These are phyloP conservation scores for Epirrita christyi DNA, from an alignment of 2,888 invertebrate genomes.

Conservation along the genomic window DNA sequence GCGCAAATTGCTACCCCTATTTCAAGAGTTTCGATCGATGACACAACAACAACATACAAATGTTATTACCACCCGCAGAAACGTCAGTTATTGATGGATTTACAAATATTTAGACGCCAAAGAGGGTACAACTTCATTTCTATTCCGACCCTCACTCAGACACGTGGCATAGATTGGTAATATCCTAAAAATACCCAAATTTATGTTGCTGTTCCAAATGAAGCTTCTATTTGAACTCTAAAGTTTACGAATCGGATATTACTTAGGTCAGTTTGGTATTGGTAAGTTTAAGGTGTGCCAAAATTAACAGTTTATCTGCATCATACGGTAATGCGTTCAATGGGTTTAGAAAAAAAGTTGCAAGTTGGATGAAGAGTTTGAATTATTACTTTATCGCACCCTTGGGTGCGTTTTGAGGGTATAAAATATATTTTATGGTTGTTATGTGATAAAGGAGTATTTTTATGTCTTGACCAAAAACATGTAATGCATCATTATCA, in stretches of 20 bases:
- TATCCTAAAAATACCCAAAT: conserved; percentile 44
- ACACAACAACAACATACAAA: conserved; percentile 16
- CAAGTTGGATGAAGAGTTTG: conserved; percentile 7
- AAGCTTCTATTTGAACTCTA: conserved; percentile 21
- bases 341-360: conserved; percentile 3
- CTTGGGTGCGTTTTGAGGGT: conserved; percentile 24
- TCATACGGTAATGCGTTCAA: conserved; percentile 13
- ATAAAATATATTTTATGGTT: conserved; percentile 6
- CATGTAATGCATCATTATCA: not conserved
- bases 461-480: conserved; percentile 2
- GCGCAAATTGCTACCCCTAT: not conserved
- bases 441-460: not conserved
- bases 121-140: conserved; percentile 37
- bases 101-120: conserved; percentile 46
- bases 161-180: conserved; percentile 55
- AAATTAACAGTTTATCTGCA: conserved; percentile 32
- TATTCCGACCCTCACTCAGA: conserved; percentile 39
- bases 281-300: conserved; percentile 36
- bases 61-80: conserved; percentile 39
- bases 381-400: conserved; percentile 22
- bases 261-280: conserved; percentile 14
- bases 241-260: conserved; percentile 3
- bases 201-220: conserved; percentile 1
- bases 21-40: conserved; percentile 1
- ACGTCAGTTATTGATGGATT: conserved; percentile 37